phyloP scores from a whole-genome alignment of 2,113 vertebrate genomes.

The Oryzias javanicus region DNA sequence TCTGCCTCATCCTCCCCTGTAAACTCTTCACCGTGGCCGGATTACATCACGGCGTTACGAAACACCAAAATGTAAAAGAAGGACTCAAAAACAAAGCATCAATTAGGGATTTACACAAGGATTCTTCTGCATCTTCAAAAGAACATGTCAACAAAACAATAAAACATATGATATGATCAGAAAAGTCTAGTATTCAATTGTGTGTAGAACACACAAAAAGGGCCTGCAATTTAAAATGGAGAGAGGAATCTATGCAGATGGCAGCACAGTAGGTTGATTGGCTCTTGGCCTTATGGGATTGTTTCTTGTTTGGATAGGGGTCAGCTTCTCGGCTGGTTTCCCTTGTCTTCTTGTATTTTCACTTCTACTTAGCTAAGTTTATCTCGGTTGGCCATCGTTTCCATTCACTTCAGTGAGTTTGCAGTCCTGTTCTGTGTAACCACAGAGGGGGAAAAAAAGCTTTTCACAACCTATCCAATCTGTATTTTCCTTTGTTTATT shows the following conservation, averaged over 20 bases:
- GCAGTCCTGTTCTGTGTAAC: neutral
- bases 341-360: constrained; percentile 42
- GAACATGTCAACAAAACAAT: neutral
- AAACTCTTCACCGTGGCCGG: constrained; percentile 54
- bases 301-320: constrained; percentile 70
- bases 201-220: constrained; percentile 26
- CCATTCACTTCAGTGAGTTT: constrained; percentile 21
- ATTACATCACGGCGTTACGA: constrained; percentile 75
- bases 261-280: constrained; percentile 75
- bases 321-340: constrained; percentile 61
- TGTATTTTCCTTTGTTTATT: neutral
- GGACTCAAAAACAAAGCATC: constrained; percentile 40
- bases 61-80: constrained; percentile 57
- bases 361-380: constrained; percentile 33
- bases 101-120: constrained; percentile 41
- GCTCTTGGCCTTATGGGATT: constrained; percentile 70
- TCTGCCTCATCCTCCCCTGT: constrained; percentile 45
- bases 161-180: constrained; percentile 1
- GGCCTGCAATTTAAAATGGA: constrained; percentile 11
- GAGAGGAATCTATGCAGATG: constrained; percentile 70
- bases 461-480: neutral
- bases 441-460: neutral
- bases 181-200: constrained; percentile 17
- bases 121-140: constrained; percentile 19
- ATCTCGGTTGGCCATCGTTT: constrained; percentile 1